phyloP scores from a whole-genome alignment of 2,113 vertebrate species.

The Gopherus evgoodei region DNA sequence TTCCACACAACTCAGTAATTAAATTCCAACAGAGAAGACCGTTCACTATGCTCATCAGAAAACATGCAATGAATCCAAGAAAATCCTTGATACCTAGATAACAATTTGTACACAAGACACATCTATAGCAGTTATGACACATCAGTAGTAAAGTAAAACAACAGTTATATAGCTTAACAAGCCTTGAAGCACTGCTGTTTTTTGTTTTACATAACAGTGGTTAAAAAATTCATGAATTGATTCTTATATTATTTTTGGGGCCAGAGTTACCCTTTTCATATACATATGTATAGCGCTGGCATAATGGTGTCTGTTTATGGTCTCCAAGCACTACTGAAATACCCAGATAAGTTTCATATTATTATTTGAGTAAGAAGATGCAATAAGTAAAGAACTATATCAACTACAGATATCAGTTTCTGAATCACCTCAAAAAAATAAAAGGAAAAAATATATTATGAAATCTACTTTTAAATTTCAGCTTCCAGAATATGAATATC shows the following conservation, averaged over 20 bases:
- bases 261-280: neutral
- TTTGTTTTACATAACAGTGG: neutral
- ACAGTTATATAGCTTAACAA: fast-evolving
- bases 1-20: neutral
- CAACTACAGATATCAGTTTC: neutral
- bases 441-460: fast-evolving
- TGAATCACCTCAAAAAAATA: neutral
- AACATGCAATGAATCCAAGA: neutral
- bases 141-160: neutral
- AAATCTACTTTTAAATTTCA: neutral
- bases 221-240: neutral
- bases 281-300: fast-evolving
- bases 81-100: fast-evolving
- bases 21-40: neutral
- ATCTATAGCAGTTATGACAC: neutral
- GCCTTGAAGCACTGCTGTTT: neutral
- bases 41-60: neutral
- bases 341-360: neutral
- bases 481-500: neutral
- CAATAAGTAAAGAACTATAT: neutral
- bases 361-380: neutral
- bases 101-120: fast-evolving
- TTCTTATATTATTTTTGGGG: neutral
- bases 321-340: neutral
- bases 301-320: fast-evolving